A percentile compares a stretch with the other conserved stretches of the same genome.
phyloP scores from a whole-genome alignment of 2,888 invertebrate genomes.

The Siphonodentalium dalli region DNA sequence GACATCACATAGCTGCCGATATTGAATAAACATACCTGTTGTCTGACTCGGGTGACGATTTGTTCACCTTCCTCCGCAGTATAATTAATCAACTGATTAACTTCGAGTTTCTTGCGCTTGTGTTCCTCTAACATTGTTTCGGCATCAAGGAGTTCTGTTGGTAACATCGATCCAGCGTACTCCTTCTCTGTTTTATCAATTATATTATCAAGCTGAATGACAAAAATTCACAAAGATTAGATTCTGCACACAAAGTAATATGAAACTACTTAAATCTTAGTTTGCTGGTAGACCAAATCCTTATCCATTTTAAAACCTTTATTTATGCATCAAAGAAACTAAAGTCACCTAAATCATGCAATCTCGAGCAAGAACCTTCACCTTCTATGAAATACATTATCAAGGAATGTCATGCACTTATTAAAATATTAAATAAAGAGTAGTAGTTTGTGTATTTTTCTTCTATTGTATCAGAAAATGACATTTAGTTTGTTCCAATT shows the following conservation, averaged over 20 bases:
- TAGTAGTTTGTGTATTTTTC: too few relatives aligned
- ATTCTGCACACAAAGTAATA: background rate
- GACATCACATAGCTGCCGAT: background rate
- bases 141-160: constrained; percentile 68
- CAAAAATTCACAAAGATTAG: constrained; percentile 1
- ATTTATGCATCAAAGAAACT: too few relatives aligned
- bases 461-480: too few relatives aligned
- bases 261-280: background rate
- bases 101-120: constrained; percentile 73
- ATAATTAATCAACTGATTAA: constrained; percentile 74
- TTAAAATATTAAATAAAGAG: too few relatives aligned
- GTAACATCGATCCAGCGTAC: constrained; percentile 62
- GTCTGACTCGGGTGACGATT: constrained; percentile 74
- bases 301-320: too few relatives aligned
- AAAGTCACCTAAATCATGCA: too few relatives aligned
- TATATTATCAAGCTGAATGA: constrained; percentile 70
- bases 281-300: background rate
- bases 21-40: constrained; percentile 68
- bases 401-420: too few relatives aligned
- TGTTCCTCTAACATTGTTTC: constrained; percentile 71
- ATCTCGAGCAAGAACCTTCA: too few relatives aligned
- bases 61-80: constrained; percentile 75
- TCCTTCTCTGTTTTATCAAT: constrained; percentile 71
- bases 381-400: too few relatives aligned
- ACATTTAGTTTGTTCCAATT: too few relatives aligned